Base-by-base conservation (phyloP, 2,888 invertebrate species). In the Apotomis capreana region DNA sequence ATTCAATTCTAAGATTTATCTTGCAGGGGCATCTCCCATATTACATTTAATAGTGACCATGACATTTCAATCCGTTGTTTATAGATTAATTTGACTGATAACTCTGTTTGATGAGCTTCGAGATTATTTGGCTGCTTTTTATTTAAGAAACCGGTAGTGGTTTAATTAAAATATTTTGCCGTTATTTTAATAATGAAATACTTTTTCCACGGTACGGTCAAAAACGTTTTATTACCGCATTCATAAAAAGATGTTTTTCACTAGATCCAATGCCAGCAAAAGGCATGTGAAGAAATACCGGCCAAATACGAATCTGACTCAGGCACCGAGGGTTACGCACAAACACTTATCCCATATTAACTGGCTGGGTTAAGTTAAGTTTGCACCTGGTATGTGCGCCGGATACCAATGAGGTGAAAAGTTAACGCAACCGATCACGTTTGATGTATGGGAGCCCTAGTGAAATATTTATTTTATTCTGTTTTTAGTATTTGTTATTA, bases 1-100 rank as follows among this genome's bases (percentile, higher is more conserved):
- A 72, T 58, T 51, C 67, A 49, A 72, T 58, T 51, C 67, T 55
- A 5, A 26, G 15, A 68, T 62, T 68, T 62, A 72, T 72, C 68
- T 68, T 4, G 51, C 44, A 37, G 61, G 44, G 61, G 62, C 68
- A 72, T 72, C 71, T 72, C 64, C 37, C 54, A 73, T 55, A 61
- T 70, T 37, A 64, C 70, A 64, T 78, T 78, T 78, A 76, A 77
- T 73, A 67, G 76, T 74, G 71, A 73, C 73, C 76, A 77, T 77
- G 76, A 80, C 77, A 78, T 80, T 79, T 80, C 78, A 79, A 79
- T 79, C 72, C 70, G 49, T 74, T 78, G 77, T 79, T 76, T 77
- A 74, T 74, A 79, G 76, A 79, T 78, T 77, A 77, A 80, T 77
- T 72, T 77, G 69, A 75, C 70, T 62, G 77, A 78, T 77, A 78